Evolutionary conservation across 2,888 invertebrate genomes (phyloP), one percentile per base, ranked within the genome.

Genomic region (Pristionchus arcanus): DNA sequence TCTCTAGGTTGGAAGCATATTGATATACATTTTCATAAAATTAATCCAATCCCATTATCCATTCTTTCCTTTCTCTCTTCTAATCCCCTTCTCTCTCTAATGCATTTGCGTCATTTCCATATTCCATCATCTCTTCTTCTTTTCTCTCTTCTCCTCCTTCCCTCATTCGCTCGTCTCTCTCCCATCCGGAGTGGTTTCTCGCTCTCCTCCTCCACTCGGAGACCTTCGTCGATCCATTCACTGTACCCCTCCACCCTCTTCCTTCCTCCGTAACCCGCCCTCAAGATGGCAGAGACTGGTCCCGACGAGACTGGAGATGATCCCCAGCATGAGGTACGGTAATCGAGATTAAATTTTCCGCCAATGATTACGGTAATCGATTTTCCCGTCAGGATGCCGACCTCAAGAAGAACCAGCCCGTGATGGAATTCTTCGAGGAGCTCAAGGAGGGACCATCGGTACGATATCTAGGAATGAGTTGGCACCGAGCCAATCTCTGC

Each of bases 391-490:
- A 85, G 84, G 84, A 85, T 11, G 59, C 37, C 59, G 84, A 85
- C 25, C 42, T 28, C n/a, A 85, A 85, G 84, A 85, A 85, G 84
- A 85, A 85, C 34, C 55, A 55, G 34, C 11, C 19, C 31, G 84
- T 59, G 59, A 25, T 59, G 59, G 84, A 85, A 59, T 85, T 85
- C 84, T 21, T 85, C 31, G 31, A 31, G 13, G 59, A 85, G 55
- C 84, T 85, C 31, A 28, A 59, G 49, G 84, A 85, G 37, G 84
- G 84, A 59, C 84, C 84, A 49, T 59, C 84, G 84, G 84, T 85
- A 59, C 55, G 84, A 25, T 85, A 55, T 34, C 25, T 9, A 7
- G 19, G 53, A 55, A 49, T 16, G 16, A 25, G 7, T 21, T 68
- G 68, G 31, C 31, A 15, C 13, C 34, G 13, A 5, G 21, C 74